These are phyloP conservation scores for Diplodus sargus DNA, from an alignment of 2,797 vertebrate genomes.

Conservation along the genomic window DNA sequence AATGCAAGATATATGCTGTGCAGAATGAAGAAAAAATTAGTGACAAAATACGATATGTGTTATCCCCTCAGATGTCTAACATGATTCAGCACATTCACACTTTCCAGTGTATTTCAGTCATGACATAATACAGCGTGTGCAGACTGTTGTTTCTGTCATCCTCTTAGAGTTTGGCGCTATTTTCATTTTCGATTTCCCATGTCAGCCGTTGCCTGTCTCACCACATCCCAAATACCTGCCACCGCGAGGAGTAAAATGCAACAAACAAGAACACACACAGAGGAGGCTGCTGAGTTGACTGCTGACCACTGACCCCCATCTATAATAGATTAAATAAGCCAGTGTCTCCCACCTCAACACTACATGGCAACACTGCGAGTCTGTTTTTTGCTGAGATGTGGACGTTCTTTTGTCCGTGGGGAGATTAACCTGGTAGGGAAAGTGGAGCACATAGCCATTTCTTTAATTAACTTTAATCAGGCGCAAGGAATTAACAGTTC, in stretches of 20 bases:
- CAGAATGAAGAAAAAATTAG: background rate
- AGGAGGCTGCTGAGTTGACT: background rate
- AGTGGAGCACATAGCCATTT: background rate
- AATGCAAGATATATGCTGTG: background rate
- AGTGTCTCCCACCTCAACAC: background rate
- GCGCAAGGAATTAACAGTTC: conserved; percentile 8
- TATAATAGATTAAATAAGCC: background rate
- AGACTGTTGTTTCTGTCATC: background rate
- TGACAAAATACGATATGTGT: background rate
- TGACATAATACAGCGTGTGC: background rate
- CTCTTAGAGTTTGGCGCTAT: background rate
- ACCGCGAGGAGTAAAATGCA: background rate
- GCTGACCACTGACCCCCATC: conserved; percentile 6
- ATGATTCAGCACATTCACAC: background rate
- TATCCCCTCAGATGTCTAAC: background rate
- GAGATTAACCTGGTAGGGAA: conserved; percentile 16
- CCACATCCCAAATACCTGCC: background rate
- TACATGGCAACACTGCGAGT: background rate
- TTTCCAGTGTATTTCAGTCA: background rate
- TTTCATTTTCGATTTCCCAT: background rate
- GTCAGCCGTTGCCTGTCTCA: background rate
- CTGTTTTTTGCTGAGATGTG: conserved; percentile 21
- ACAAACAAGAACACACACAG: background rate
- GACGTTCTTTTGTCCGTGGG: background rate
- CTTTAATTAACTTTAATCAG: conserved; percentile 35